Evolutionary conservation across 2,113 vertebrate species (phyloP), one percentile per base, ranked within the genome.

Genomic region (Azemiops feae): DNA sequence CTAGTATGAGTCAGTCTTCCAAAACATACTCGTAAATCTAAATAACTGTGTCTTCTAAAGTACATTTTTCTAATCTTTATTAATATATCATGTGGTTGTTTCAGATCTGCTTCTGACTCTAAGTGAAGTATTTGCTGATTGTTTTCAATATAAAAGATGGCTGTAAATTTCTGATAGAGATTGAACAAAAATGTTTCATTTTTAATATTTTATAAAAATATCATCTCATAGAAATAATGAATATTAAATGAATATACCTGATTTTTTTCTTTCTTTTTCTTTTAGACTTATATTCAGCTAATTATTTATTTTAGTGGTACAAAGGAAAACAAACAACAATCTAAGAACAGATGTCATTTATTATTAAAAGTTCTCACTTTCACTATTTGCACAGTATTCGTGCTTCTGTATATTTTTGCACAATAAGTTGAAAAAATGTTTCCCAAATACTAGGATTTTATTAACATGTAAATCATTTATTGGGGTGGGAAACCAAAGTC

Each of bases 1-100:
- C 94, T 60, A 27, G 30, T 90, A 88, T 88, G 43, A 91, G 7
- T n/a, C 34, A 89, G 22, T 4, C 50, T 93, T 88, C 91, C 69
- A 90, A 95, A 16, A 34, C 0, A 1, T 4, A 88, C 23, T n/a
- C 43, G 53, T 30, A 87, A 91, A 30, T 50, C 39, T 30, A 20
- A 47, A 18, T 2, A 6, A 64, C 30, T 64, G 8, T 52, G 22
- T 74, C 2, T 0, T 3, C 5, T 47, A 3, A 4, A 57, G 22
- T 18, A 14, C 11, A 22, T 88, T 25, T 90, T n/a, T 34, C 53
- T 94, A 50, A 43, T 91, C 10, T 52, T 6, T 22, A 1, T 43
- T 45, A 58, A 2, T 58, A 58, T 58, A 58, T 58, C 18, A 58
- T 64, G 27, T 23, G 87, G 92, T 11, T 20, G 39, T 10, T 23